Percentiles rank a stretch among this genome's conserved stretches.
Evolutionary conservation across 2,113 vertebrate genomes (phyloP).

Genomic region (Planiliza haematocheilus): DNA sequence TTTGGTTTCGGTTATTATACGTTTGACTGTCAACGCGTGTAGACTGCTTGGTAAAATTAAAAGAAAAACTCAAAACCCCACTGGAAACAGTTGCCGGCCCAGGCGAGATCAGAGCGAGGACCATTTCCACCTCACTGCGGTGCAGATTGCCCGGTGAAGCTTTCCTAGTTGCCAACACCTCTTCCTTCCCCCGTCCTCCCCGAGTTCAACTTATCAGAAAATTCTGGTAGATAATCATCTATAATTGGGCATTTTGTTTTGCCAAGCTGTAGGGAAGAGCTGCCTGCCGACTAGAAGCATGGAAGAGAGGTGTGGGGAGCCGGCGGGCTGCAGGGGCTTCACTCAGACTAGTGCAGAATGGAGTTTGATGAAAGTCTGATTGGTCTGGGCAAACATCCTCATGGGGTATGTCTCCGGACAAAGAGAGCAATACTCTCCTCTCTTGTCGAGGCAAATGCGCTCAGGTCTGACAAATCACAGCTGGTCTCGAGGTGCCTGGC

Average conservation of each 20-base stretch:
- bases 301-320: slow-evolving; percentile 15
- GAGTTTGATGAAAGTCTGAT: slow-evolving; percentile 76
- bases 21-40: slow-evolving; percentile 16
- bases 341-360: slow-evolving; percentile 43
- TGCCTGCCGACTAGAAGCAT: slow-evolving; percentile 29
- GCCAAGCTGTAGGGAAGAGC: slow-evolving; percentile 41
- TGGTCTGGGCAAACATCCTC: slow-evolving; percentile 77
- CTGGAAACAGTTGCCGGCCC: slow-evolving; percentile 21
- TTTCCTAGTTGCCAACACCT: slow-evolving; percentile 23
- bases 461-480: slow-evolving; percentile 62
- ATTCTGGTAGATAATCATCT: slow-evolving; percentile 64
- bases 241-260: slow-evolving; percentile 67
- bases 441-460: slow-evolving; percentile 62
- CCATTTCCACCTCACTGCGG: slow-evolving; percentile 48
- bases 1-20: background rate
- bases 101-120: slow-evolving; percentile 29
- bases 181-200: slow-evolving; percentile 17
- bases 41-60: background rate
- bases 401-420: slow-evolving; percentile 61
- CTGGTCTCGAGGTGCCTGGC: slow-evolving; percentile 47
- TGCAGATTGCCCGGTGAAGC: slow-evolving; percentile 19
- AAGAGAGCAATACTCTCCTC: slow-evolving; percentile 61
- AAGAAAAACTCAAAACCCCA: background rate
- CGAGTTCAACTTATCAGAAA: slow-evolving; percentile 43
- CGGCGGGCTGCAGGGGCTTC: slow-evolving; percentile 17